A percentile compares a stretch with the other conserved stretches of the same genome.
Evolutionary conservation across 2,797 vertebrate genomes (phyloP).

Genomic region (Thunnus albacares): DNA sequence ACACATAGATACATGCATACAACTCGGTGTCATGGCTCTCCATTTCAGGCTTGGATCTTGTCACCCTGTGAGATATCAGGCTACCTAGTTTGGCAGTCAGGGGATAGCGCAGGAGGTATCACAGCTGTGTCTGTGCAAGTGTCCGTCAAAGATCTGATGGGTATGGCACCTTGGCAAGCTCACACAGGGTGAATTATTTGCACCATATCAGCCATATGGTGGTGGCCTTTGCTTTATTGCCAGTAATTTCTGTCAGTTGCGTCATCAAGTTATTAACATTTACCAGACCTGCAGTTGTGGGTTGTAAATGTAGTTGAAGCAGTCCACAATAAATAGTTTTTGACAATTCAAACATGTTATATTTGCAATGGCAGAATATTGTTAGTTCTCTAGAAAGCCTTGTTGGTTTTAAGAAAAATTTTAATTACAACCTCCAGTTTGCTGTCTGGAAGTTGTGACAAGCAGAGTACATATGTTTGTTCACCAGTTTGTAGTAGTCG

Average conservation of each 20-base stretch:
- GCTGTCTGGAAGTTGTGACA: neutral
- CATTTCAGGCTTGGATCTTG: slow-evolving; percentile 62
- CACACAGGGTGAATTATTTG: slow-evolving; percentile 16
- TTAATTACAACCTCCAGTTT: slow-evolving; percentile 22
- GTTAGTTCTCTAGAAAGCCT: neutral
- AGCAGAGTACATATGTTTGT: neutral
- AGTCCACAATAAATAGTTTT: neutral
- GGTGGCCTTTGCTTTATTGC: slow-evolving; percentile 15
- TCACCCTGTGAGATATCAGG: slow-evolving; percentile 58
- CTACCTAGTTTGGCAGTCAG: slow-evolving; percentile 61
- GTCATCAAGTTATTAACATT: slow-evolving; percentile 19
- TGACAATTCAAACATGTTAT: neutral
- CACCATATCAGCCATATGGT: slow-evolving; percentile 1
- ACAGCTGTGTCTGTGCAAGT: slow-evolving; percentile 47
- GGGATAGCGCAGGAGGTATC: slow-evolving; percentile 36
- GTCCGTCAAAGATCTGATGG: slow-evolving; percentile 43
- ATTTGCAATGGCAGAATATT: neutral
- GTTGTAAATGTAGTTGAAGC: neutral
- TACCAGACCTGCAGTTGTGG: slow-evolving; percentile 22
- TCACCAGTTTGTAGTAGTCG: neutral
- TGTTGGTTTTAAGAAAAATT: slow-evolving; percentile 2
- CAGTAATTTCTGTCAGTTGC: slow-evolving; percentile 1
- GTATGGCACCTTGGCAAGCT: slow-evolving; percentile 38
- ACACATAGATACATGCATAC: neutral
- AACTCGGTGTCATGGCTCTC: slow-evolving; percentile 48